phyloP scores from a whole-genome alignment of 2,113 vertebrate species.

The Balaenoptera acutorostrata region DNA sequence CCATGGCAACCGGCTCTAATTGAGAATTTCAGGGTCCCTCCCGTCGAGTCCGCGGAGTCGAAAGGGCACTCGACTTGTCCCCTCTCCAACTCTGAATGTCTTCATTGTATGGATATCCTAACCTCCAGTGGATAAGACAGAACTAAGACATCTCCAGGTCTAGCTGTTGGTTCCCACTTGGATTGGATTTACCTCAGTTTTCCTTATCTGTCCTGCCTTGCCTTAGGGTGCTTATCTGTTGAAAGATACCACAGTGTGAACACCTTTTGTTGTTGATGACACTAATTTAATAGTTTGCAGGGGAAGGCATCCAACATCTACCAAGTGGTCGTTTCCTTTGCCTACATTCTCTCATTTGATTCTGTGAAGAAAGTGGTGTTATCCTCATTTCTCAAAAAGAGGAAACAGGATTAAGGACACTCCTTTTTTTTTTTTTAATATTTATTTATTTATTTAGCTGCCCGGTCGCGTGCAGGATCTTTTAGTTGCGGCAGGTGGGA shows the following conservation, averaged over 20 bases:
- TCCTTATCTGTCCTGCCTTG: not conserved
- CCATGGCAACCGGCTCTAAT: conserved; percentile 64
- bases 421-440: not conserved
- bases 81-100: conserved; percentile 30
- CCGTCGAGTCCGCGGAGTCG: conserved; percentile 40
- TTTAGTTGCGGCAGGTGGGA: no score
- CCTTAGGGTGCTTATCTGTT: not conserved
- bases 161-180: not conserved
- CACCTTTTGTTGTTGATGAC: conserved; percentile 4
- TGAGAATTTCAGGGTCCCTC: conserved; percentile 63
- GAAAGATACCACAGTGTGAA: not conserved
- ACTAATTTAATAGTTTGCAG: not conserved
- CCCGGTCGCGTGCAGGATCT: no score
- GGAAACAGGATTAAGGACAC: not conserved
- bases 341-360: not conserved
- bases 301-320: not conserved
- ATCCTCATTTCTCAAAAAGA: conserved; percentile 19
- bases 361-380: not conserved
- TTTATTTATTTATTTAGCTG: no score
- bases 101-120: not conserved
- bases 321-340: conserved; percentile 3
- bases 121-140: not conserved
- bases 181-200: conserved; percentile 27
- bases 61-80: not conserved
- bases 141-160: not conserved